Evolutionary conservation across 2,888 invertebrate species (phyloP).

Genomic region (Aspidiotus rigidus): DNA sequence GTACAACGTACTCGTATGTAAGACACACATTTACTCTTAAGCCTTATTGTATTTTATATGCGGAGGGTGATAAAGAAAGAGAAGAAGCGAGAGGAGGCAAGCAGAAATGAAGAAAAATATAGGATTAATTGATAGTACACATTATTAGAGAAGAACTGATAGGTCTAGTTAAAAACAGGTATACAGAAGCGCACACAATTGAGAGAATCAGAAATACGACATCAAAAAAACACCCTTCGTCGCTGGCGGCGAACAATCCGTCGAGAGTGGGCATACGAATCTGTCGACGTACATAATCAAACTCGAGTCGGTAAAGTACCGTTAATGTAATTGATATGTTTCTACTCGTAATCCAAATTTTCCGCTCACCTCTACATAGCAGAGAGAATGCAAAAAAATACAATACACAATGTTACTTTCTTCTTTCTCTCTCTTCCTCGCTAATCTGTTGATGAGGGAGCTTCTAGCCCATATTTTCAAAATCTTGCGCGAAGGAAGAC

Average conservation of each 20-base stretch:
- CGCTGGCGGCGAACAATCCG: not conserved
- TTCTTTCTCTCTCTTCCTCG: too few species aligned
- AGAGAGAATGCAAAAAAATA: too few species aligned
- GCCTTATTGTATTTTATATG: too few species aligned
- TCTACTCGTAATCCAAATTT: slow-evolving; percentile 25
- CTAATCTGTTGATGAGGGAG: too few species aligned
- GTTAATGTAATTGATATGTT: slow-evolving; percentile 34
- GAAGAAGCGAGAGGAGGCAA: not conserved
- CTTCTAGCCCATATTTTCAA: too few species aligned
- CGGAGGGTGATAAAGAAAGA: not conserved
- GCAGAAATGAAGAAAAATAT: not conserved
- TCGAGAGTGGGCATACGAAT: slow-evolving; percentile 11
- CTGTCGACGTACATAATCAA: slow-evolving; percentile 14
- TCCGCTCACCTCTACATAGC: too few species aligned
- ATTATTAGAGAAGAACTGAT: too few species aligned
- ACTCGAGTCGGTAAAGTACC: slow-evolving; percentile 3
- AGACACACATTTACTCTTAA: too few species aligned
- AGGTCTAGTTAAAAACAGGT: slow-evolving; percentile 1
- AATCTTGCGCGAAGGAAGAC: too few species aligned
- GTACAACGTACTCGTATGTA: too few species aligned
- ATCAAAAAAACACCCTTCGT: slow-evolving; percentile 6
- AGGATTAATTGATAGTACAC: not conserved
- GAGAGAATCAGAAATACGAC: too few species aligned
- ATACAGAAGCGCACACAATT: not conserved
- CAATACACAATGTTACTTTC: too few species aligned